These are phyloP conservation scores for Platyrinchus mystaceus DNA, from an alignment of 2,797 vertebrate species.

Conservation along the genomic window DNA sequence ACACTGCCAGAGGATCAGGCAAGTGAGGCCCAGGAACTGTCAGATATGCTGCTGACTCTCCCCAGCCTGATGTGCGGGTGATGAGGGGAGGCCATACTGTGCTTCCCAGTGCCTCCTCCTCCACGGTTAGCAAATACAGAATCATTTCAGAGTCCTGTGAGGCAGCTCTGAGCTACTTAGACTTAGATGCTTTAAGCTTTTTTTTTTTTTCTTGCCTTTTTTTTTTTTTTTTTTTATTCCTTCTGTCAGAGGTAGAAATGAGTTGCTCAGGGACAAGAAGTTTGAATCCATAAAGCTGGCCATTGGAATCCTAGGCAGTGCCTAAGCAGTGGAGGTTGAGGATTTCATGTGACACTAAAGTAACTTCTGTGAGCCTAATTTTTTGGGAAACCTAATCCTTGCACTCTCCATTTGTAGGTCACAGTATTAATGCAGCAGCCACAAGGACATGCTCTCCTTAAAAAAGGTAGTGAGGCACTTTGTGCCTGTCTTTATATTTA, in stretches of 20 bases:
- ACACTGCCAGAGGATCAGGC: background rate
- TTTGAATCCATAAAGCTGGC: background rate
- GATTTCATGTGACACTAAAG: background rate
- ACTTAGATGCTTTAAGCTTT: background rate
- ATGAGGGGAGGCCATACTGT: background rate
- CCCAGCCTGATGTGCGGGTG: background rate
- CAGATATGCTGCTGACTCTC: fast-evolving
- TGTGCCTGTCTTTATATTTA: background rate
- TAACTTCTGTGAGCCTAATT: background rate
- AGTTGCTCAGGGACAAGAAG: background rate
- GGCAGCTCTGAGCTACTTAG: background rate
- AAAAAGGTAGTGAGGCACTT: background rate
- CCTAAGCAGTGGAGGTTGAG: background rate
- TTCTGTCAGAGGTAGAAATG: background rate
- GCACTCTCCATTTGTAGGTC: background rate
- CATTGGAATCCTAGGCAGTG: background rate
- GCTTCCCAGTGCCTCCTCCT: background rate
- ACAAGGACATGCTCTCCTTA: background rate
- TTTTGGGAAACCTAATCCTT: background rate
- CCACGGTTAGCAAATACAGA: background rate
- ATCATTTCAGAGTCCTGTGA: background rate
- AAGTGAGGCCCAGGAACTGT: background rate
- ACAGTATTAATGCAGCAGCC: background rate
- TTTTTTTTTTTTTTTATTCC: background rate
- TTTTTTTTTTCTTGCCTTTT: too few relatives aligned